Evolutionary conservation across 2,888 invertebrate species (phyloP).

Genomic region (Polydrusus tereticollis): DNA sequence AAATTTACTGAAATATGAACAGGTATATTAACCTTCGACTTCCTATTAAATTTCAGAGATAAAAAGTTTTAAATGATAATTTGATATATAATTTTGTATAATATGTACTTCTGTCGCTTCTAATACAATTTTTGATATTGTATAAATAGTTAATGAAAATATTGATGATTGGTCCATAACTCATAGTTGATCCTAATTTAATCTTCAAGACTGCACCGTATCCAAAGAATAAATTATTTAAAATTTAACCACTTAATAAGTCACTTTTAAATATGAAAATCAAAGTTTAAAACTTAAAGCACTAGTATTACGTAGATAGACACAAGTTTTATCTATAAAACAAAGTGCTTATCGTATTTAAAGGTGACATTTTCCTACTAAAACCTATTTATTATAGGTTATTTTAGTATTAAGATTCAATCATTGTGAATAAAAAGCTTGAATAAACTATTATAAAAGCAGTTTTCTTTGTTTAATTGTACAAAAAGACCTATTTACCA

Average conservation of each 20-base stretch:
- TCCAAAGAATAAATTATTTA: constrained; percentile 56
- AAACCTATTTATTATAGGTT: constrained; percentile 53
- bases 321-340: background rate
- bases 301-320: too few species aligned
- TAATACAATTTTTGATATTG: background rate
- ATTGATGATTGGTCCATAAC: background rate
- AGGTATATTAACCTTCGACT: too few species aligned
- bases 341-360: background rate
- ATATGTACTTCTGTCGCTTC: background rate
- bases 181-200: constrained; percentile 45
- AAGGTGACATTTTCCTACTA: constrained; percentile 9
- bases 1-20: too few species aligned
- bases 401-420: constrained; percentile 55
- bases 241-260: background rate
- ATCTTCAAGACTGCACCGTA: constrained; percentile 59
- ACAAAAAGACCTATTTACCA: too few species aligned
- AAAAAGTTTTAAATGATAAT: too few species aligned
- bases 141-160: background rate
- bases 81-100: too few species aligned
- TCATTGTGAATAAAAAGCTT: constrained; percentile 61
- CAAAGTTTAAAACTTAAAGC: background rate
- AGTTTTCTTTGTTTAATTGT: constrained; percentile 36
- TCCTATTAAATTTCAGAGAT: too few species aligned
- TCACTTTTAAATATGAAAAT: background rate
- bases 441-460: constrained; percentile 57